A percentile compares a stretch with the other conserved stretches of the same genome.
Conservation (phyloP, 2,797 vertebrate species). For the Pipistrellus kuhlii region DNA sequence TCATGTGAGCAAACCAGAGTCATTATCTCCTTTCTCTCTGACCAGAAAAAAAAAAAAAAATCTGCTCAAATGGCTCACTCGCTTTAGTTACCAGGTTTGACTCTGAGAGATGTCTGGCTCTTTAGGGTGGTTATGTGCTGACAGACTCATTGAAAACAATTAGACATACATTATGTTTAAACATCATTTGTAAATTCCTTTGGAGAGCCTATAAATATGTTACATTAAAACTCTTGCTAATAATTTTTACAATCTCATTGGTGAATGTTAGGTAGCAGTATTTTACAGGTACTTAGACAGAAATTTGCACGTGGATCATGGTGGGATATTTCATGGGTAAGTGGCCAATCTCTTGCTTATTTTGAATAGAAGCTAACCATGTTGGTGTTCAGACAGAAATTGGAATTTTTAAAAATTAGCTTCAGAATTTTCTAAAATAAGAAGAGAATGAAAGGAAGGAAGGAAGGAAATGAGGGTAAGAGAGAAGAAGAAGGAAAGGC, state of each 20-base stretch:
- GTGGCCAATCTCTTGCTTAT: not conserved
- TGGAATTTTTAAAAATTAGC: conserved; percentile 30
- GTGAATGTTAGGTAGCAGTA: not conserved
- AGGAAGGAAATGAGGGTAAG: not conserved
- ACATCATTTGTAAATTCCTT: conserved; percentile 17
- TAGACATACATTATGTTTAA: conserved; percentile 51
- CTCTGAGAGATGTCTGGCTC: not conserved
- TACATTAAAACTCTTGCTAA: not conserved
- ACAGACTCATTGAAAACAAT: conserved; percentile 43
- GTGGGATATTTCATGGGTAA: not conserved
- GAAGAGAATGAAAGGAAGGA: not conserved
- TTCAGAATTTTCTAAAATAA: conserved; percentile 54
- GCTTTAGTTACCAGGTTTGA: not conserved
- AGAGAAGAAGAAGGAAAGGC: not conserved
- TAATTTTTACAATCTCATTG: not conserved
- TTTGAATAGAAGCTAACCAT: conserved; percentile 12
- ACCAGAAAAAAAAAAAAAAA: not conserved
- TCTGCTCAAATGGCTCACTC: not conserved
- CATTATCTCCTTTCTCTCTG: not conserved
- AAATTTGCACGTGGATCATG: not conserved
- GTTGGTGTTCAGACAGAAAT: conserved; percentile 2
- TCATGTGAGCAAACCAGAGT: not conserved
- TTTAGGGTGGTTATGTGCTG: not conserved
- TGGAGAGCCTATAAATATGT: not conserved
- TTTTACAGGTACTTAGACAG: not conserved